Conservation (phyloP, 64 coral and sea anemone species). For the Dendronephthya gigantea region DNA sequence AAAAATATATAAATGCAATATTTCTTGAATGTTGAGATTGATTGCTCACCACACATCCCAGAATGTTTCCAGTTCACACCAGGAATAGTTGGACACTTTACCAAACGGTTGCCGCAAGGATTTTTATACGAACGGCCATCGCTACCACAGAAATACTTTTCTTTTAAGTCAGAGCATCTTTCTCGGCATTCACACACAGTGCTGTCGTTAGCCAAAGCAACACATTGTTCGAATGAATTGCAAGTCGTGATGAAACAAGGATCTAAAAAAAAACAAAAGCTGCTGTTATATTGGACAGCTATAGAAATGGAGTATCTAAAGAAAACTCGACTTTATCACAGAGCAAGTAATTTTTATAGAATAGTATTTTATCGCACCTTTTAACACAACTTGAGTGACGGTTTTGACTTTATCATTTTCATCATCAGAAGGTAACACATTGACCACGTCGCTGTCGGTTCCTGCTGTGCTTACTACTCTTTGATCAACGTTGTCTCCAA, state of each 20-base stretch:
- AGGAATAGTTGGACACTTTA: conserved; percentile 7
- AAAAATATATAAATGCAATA: not conserved
- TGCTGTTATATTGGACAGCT: too few species aligned
- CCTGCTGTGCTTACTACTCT: not conserved
- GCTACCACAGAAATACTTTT: conserved; percentile 32
- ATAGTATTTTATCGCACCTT: not conserved
- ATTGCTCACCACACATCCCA: conserved; percentile 36
- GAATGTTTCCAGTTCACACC: not conserved
- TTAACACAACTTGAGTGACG: not conserved
- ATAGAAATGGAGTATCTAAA: too few species aligned
- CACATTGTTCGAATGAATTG: not conserved
- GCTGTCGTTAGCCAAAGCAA: not conserved
- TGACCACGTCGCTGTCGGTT: not conserved
- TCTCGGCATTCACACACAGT: not conserved
- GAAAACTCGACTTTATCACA: too few species aligned
- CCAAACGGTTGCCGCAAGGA: conserved; percentile 19
- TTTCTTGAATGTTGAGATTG: not conserved
- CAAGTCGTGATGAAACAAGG: not conserved
- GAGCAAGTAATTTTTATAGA: too few species aligned
- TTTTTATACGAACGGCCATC: conserved; percentile 48
- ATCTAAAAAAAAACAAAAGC: not conserved
- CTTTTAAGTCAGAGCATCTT: not conserved
- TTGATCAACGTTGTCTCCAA: not conserved
- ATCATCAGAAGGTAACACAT: not conserved
- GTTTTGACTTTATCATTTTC: not conserved